These are phyloP conservation scores for Sinocyclocheilus anshuiensis DNA, from an alignment of 2,113 vertebrate genomes.

Conservation along the genomic window DNA sequence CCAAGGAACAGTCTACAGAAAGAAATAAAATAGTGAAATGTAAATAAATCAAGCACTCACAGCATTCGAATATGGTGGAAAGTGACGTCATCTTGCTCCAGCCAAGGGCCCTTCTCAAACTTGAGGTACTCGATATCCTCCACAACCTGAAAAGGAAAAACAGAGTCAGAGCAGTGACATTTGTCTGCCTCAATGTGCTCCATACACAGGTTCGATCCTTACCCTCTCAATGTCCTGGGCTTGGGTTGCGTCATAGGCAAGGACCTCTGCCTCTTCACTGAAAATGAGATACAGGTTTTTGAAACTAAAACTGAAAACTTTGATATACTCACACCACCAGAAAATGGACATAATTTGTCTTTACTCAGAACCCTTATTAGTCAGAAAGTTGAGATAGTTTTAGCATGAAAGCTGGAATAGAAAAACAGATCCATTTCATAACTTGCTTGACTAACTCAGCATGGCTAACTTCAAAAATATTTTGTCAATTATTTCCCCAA, in stretches of 20 bases:
- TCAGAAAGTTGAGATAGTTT: neutral
- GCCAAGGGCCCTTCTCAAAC: conserved; percentile 87
- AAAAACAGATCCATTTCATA: too few species aligned
- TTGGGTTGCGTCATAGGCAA: conserved; percentile 75
- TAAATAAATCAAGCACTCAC: conserved; percentile 75
- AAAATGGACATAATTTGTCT: too few species aligned
- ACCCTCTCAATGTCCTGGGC: conserved; percentile 80
- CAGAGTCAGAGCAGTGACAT: neutral
- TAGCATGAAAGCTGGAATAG: neutral
- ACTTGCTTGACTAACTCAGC: too few species aligned
- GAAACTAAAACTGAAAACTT: neutral
- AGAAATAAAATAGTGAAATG: too few species aligned
- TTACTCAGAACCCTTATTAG: neutral
- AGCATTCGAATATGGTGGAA: conserved; percentile 82
- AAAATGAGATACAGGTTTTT: conserved; percentile 50
- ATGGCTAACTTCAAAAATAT: too few species aligned
- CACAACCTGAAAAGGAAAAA: neutral
- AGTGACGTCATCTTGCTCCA: conserved; percentile 78
- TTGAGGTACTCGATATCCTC: conserved; percentile 88
- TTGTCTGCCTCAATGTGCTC: neutral
- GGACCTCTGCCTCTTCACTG: conserved; percentile 81
- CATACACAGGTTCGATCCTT: conserved; percentile 34
- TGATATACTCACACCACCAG: neutral
- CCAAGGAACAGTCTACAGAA: too few species aligned
- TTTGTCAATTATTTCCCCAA: too few species aligned